These are phyloP conservation scores for Megastigmus dorsalis DNA, from an alignment of 2,888 invertebrate species.

Conservation along the genomic window DNA sequence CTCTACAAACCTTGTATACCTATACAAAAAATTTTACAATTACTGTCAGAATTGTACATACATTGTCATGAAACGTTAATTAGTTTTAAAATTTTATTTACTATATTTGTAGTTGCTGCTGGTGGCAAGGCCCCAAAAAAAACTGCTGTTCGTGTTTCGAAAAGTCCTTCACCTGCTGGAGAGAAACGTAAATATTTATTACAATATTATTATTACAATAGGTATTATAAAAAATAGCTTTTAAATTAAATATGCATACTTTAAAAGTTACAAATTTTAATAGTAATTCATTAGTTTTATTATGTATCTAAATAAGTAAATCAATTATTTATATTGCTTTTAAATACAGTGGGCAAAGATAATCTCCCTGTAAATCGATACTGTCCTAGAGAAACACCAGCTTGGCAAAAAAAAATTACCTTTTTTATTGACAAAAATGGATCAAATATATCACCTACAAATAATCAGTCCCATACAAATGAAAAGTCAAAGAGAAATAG, in stretches of 20 bases:
- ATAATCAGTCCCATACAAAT: background rate
- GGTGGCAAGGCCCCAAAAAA: conserved; percentile 53
- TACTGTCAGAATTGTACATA: background rate
- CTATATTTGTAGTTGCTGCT: conserved; percentile 50
- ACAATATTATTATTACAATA: background rate
- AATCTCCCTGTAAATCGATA: conserved; percentile 50
- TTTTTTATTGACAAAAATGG: conserved; percentile 36
- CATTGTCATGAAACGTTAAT: background rate
- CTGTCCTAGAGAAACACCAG: conserved; percentile 49
- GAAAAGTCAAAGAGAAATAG: conserved; percentile 6
- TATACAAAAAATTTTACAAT: background rate
- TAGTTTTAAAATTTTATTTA: background rate
- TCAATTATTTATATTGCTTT: background rate
- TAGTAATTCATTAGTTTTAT: no score
- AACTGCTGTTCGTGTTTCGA: background rate
- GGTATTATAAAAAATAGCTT: background rate
- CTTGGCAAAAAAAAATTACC: conserved; percentile 53
- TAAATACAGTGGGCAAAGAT: conserved; percentile 39
- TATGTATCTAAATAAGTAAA: no score
- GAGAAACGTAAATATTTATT: conserved; percentile 36
- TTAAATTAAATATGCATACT: background rate
- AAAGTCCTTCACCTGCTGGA: conserved; percentile 11
- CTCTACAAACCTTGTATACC: background rate
- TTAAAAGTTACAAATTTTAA: background rate
- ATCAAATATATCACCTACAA: background rate